These are phyloP conservation scores for Protophormia terraenovae DNA, from an alignment of 2,888 invertebrate genomes.

Conservation along the genomic window DNA sequence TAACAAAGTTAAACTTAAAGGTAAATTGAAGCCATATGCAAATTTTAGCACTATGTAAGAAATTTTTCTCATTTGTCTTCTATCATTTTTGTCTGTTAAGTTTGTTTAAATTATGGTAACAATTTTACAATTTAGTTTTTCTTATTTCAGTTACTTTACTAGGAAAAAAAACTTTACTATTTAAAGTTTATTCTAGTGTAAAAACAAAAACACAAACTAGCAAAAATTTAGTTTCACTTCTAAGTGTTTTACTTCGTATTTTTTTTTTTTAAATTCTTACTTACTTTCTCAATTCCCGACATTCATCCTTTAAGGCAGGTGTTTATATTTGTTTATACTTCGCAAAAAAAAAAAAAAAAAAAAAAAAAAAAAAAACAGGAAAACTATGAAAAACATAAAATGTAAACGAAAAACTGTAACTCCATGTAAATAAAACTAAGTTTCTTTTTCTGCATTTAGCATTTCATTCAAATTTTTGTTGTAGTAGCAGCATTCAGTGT, in stretches of 20 bases:
- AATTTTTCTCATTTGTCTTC: constrained; percentile 15
- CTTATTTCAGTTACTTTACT: background rate
- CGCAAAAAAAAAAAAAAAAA: constrained; percentile 36
- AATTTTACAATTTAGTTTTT: background rate
- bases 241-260: constrained; percentile 1
- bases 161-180: background rate
- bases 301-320: constrained; percentile 49
- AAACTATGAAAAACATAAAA: too few relatives aligned
- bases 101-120: constrained; percentile 36
- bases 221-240: constrained; percentile 30
- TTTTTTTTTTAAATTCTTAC: background rate
- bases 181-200: constrained; percentile 35
- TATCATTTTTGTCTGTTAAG: constrained; percentile 34
- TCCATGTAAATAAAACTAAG: constrained; percentile 44
- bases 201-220: background rate
- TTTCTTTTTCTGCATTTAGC: constrained; percentile 44
- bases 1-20: constrained; percentile 36
- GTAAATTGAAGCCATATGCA: constrained; percentile 39
- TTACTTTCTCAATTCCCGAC: constrained; percentile 4
- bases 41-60: constrained; percentile 12
- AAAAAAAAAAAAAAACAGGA: background rate
- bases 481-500: background rate
- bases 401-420: constrained; percentile 36
- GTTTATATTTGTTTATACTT: constrained; percentile 55
- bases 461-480: constrained; percentile 46